Evolutionary conservation across 2,888 invertebrate species (phyloP).

Genomic region (Scaptomyza tumidula): DNA sequence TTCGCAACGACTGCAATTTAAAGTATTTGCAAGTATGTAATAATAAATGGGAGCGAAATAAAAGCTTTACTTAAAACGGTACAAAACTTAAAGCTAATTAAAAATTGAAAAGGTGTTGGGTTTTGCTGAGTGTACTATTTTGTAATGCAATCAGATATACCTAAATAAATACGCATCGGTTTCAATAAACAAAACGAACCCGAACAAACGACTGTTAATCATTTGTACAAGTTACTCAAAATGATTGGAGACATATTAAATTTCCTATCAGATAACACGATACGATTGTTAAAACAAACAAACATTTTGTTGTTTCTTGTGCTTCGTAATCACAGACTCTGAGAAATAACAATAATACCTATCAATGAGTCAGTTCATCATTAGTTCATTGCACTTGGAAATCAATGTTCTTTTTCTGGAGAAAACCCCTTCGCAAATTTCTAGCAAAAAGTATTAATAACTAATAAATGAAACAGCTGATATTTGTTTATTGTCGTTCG

Average conservation of each 20-base stretch:
- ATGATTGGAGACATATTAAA: constrained; percentile 6
- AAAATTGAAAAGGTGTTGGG: background rate
- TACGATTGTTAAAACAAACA: constrained; percentile 7
- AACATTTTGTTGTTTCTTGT: constrained; percentile 2
- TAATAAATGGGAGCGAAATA: constrained; percentile 43
- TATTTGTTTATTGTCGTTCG: background rate
- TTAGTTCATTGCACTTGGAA: constrained; percentile 25
- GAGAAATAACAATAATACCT: constrained; percentile 1
- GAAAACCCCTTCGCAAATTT: background rate
- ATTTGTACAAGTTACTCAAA: background rate
- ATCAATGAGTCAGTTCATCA: constrained; percentile 34
- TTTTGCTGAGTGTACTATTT: constrained; percentile 1
- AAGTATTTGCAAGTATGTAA: constrained; percentile 53
- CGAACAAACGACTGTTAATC: background rate
- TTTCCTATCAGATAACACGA: constrained; percentile 6
- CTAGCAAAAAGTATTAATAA: constrained; percentile 21
- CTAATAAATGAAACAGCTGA: background rate
- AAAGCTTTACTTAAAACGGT: background rate
- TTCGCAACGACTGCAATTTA: constrained; percentile 65
- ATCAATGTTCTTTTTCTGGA: background rate
- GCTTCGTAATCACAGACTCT: constrained; percentile 16
- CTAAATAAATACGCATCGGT: background rate
- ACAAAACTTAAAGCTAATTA: too few species aligned
- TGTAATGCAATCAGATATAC: background rate
- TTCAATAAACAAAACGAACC: background rate